These are phyloP conservation scores for Drosophila prosaltans DNA, from an alignment of 1,140 invertebrate genomes.

Conservation along the genomic window DNA sequence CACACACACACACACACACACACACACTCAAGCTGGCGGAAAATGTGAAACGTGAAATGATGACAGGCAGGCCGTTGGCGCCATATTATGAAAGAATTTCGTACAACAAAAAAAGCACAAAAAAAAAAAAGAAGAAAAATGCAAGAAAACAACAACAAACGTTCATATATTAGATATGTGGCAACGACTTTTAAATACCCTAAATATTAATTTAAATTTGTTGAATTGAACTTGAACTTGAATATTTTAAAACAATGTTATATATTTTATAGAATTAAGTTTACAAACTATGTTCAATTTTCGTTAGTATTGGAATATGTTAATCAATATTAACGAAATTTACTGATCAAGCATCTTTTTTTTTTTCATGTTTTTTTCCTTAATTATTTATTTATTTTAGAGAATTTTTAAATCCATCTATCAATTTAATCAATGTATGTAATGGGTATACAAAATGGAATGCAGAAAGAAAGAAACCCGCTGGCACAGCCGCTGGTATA, in stretches of 20 bases:
- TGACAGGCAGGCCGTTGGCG: constrained; percentile 55
- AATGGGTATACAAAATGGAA: constrained; percentile 21
- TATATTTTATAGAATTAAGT: too few species aligned
- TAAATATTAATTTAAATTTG: too few species aligned
- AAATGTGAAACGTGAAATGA: constrained; percentile 48
- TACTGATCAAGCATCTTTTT: too few species aligned
- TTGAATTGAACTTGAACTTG: too few species aligned
- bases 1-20: constrained; percentile 31
- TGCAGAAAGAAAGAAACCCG: constrained; percentile 34
- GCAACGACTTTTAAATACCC: background rate
- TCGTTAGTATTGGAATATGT: too few species aligned
- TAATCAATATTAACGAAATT: too few species aligned
- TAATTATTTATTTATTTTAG: too few species aligned
- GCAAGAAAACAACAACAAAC: background rate
- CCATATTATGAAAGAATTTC: constrained; percentile 65
- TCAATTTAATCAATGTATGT: background rate
- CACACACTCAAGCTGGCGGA: constrained; percentile 34
- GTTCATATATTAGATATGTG: background rate
- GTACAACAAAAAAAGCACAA: background rate
- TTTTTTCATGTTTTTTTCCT: too few species aligned
- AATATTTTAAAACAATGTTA: too few species aligned
- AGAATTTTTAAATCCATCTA: background rate
- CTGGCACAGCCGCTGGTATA: constrained; percentile 24
- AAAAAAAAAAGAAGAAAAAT: background rate
- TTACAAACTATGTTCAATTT: too few species aligned